These are phyloP conservation scores for Belonocnema kinseyi DNA, from an alignment of 1,140 invertebrate genomes.

Conservation along the genomic window DNA sequence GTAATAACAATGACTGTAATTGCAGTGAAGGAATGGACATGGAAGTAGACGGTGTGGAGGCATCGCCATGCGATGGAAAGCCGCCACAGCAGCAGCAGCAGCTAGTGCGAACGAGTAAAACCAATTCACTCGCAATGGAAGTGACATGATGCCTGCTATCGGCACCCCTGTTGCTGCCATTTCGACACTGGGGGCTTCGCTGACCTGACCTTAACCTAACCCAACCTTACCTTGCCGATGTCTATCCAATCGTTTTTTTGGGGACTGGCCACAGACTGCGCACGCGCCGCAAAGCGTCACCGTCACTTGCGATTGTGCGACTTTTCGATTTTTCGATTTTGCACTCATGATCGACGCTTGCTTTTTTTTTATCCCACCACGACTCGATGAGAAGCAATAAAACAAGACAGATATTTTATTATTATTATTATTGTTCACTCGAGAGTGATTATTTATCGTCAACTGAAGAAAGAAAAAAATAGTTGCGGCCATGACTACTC, in stretches of 20 bases:
- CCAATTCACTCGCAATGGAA: constrained; percentile 74
- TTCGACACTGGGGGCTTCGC: constrained; percentile 73
- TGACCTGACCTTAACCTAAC: constrained; percentile 55
- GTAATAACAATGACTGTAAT: constrained; percentile 39
- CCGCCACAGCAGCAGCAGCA: constrained; percentile 64
- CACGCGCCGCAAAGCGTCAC: neutral
- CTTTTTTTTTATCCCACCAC: constrained; percentile 25
- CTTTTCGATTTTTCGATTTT: no score
- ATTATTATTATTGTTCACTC: neutral
- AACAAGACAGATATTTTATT: neutral
- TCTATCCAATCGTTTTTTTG: constrained; percentile 50
- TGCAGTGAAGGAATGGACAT: constrained; percentile 72
- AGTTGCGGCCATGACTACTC: no score
- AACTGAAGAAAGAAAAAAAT: no score
- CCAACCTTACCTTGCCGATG: constrained; percentile 63
- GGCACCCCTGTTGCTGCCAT: constrained; percentile 70
- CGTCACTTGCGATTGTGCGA: neutral
- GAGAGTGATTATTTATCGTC: no score
- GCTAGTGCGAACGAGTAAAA: constrained; percentile 71
- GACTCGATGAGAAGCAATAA: constrained; percentile 42
- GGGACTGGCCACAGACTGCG: constrained; percentile 57
- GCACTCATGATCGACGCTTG: constrained; percentile 28
- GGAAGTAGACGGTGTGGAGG: constrained; percentile 70
- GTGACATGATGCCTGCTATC: constrained; percentile 75
- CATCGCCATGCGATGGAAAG: constrained; percentile 66